Evolutionary conservation across 2,113 vertebrate genomes (phyloP), one percentile per base, ranked within the genome.

Genomic region (Australoheros scitulus): DNA sequence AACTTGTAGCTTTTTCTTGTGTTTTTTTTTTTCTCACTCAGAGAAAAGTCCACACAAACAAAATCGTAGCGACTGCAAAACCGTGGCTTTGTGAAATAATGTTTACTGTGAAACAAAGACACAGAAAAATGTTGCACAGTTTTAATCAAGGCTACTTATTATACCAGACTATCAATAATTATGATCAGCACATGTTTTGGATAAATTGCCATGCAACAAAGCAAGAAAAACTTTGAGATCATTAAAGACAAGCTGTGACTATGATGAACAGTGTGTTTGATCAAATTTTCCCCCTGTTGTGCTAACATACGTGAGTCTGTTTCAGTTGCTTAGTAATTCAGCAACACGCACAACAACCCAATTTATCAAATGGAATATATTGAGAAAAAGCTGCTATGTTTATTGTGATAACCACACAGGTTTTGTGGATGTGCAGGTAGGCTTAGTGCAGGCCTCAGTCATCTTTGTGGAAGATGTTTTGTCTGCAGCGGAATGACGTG

Each of bases 61-160:
- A 47, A 47, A 18, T 15, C 43, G 4, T 24, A 24, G n/a, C 22
- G n/a, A 26, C 2, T 1, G 2, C 5, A 32, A 32, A 32, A 32
- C 32, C 5, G 32, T 32, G 32, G 32, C 32, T 32, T 32, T 32
- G 32, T 32, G 32, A 32, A 32, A 32, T 32, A 32, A 32, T 32
- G 32, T 32, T 32, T 36, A 36, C 34, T 36, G 34, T 36, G 34
- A 36, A 36, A 36, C 32, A 32, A 32, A 5, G 32, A 32, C 26
- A 26, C 26, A 26, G 26, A 26, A 26, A 26, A 26, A 26, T 26
- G 26, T 26, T 26, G 26, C 32, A 32, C 32, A 32, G 32, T 36
- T 36, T 7, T 18, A 8, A 11, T 43, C 18, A 47, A 0, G 22
- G 14, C 0, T 26, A 1, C 0, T 0, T 3, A 43, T 0, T 26